phyloP scores from a whole-genome alignment of 2,888 invertebrate genomes.

The Eupithecia subumbrata region DNA sequence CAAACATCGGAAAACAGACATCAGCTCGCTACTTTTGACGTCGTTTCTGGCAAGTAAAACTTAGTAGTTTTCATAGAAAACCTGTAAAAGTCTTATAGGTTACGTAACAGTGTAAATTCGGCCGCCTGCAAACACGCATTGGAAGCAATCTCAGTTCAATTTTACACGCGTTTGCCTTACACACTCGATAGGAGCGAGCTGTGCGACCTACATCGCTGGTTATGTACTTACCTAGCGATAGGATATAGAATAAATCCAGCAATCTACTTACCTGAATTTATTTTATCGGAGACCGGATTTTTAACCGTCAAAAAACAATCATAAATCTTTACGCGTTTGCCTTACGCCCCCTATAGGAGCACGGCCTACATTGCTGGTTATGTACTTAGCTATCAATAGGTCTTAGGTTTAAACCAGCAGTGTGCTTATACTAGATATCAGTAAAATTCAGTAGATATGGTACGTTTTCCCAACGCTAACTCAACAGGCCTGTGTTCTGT shows the following conservation, averaged over 20 bases:
- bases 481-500: too few relatives aligned
- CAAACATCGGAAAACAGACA: too few relatives aligned
- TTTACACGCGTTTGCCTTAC: slow-evolving; percentile 77
- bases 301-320: not conserved
- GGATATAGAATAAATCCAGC: slow-evolving; percentile 11
- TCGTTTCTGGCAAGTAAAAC: too few relatives aligned
- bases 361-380: too few relatives aligned
- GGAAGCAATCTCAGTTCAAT: slow-evolving; percentile 77
- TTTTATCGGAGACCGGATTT: not conserved
- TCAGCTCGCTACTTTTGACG: too few relatives aligned
- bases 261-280: slow-evolving; percentile 13
- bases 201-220: slow-evolving; percentile 46
- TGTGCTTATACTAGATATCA: too few relatives aligned
- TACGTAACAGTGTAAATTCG: slow-evolving; percentile 56
- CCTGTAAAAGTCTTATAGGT: slow-evolving; percentile 12
- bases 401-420: too few relatives aligned
- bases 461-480: too few relatives aligned
- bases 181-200: slow-evolving; percentile 62
- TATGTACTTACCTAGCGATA: slow-evolving; percentile 4
- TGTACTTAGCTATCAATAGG: too few relatives aligned
- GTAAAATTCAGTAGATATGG: too few relatives aligned
- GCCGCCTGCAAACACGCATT: slow-evolving; percentile 54
- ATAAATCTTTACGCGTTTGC: too few relatives aligned
- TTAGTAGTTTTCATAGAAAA: not conserved
- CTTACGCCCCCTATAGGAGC: too few relatives aligned